Base-by-base conservation (phyloP, 2,888 invertebrate genomes). In the Galerucella nymphaeae region DNA sequence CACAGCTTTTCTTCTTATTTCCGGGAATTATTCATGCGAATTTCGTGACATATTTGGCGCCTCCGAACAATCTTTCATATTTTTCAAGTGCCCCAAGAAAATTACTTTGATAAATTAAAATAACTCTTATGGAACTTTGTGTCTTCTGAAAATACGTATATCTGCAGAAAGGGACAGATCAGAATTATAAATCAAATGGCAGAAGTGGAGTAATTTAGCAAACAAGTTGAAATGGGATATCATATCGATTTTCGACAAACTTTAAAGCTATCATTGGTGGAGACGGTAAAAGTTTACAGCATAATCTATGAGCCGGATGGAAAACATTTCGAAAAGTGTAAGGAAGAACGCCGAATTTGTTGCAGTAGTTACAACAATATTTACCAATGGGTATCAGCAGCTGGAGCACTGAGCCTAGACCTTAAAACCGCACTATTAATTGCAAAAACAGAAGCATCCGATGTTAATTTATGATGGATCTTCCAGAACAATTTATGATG, bases 141-240 rank as follows among this genome's bases (percentile, higher is more conserved):
- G 77, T 78, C 77, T 62, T 75, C 77, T 66, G 77, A 76, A 80
- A 78, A 78, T 78, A 77, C 75, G 79, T 79, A 80, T 78, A 82
- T 80, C 77, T 73, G 72, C 76, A 79, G 80, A 80, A 81, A 79
- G 78, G 77, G 78, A 79, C 82, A 82, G 82, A 83, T 82, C 82
- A 81, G 72, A 72, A 67, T 66, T 75, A 81, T 83, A 83, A 82
- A 83, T 83, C 82, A 82, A 76, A 70, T 68, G 59, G 70, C 70
- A 68, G 77, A 77, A 77, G 78, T 77, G 74, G 79, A 73, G 79
- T 79, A 82, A 83, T 83, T 82, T 81, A 80, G 75, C 79, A 75
- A 74, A 73, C 81, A 80, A 82, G 77, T 81, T 80, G 74, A 79
- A 81, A 82, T 76, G 79, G 79, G 76, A 75, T 72, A 72, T 41